Conservation (phyloP, 2,797 vertebrate genomes). For the Pyrocephalus nanus region DNA sequence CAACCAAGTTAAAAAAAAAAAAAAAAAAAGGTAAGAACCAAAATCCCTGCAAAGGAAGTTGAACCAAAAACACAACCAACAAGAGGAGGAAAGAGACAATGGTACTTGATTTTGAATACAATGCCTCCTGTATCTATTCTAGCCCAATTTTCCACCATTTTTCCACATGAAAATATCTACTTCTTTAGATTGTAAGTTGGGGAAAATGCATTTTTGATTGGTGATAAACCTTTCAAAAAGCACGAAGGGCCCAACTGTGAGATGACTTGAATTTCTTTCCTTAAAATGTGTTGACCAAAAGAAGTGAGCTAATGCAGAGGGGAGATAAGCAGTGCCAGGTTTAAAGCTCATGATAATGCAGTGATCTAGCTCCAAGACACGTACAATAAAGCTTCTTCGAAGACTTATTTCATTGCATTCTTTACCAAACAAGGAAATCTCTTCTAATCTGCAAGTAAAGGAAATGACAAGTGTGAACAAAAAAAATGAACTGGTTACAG, state of each 20-base stretch:
- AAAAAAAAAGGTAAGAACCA: background rate
- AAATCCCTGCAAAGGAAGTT: background rate
- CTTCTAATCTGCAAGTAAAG: conserved; percentile 45
- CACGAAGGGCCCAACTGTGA: background rate
- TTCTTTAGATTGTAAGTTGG: background rate
- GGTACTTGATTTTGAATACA: background rate
- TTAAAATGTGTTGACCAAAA: background rate
- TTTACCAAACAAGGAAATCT: conserved; percentile 62
- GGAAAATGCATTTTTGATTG: background rate
- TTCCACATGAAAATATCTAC: background rate
- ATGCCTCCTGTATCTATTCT: background rate
- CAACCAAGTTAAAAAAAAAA: background rate
- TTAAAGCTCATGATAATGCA: background rate
- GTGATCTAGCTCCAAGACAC: conserved; percentile 13
- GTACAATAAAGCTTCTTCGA: conserved; percentile 42
- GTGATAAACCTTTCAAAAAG: background rate
- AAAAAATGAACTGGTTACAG: conserved; percentile 47
- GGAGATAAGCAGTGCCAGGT: conserved; percentile 5
- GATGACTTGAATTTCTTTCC: background rate
- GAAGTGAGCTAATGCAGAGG: background rate
- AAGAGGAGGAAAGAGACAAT: background rate
- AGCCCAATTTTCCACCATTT: background rate
- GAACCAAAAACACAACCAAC: background rate
- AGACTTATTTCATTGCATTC: conserved; percentile 44
- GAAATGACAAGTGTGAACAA: conserved; percentile 49